Conservation (phyloP, 2,888 invertebrate species). For the Dinocampus coccinellae region DNA sequence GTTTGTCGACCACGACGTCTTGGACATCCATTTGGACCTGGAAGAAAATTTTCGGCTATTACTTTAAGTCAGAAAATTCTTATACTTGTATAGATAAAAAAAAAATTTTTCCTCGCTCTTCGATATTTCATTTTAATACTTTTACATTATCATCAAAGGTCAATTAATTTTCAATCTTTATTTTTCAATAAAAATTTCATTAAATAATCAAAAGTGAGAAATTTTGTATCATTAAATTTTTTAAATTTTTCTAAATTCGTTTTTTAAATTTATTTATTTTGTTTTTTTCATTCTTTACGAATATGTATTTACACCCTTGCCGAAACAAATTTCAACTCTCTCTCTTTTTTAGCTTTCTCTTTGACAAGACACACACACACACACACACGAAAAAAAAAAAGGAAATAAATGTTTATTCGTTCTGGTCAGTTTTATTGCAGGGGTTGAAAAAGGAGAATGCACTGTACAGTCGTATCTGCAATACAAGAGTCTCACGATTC, state of each 20-base stretch:
- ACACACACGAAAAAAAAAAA: too few species aligned
- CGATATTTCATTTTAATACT: constrained; percentile 12
- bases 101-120: constrained; percentile 34
- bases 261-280: not conserved
- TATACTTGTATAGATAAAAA: not conserved
- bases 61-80: constrained; percentile 34
- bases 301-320: constrained; percentile 41
- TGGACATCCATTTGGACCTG: constrained; percentile 97
- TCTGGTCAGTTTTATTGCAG: constrained; percentile 61
- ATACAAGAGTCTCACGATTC: constrained; percentile 3
- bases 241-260: not conserved
- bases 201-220: too few species aligned
- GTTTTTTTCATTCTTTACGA: constrained; percentile 31
- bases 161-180: not conserved
- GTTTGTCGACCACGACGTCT: constrained; percentile 95
- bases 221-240: too few species aligned
- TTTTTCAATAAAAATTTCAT: not conserved
- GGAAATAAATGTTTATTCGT: constrained; percentile 48
- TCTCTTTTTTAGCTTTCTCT: constrained; percentile 58
- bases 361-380: constrained; percentile 37
- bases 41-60: constrained; percentile 66
- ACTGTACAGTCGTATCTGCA: not conserved
- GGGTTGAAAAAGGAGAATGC: constrained; percentile 58
- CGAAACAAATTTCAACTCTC: constrained; percentile 50
- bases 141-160: not conserved